phyloP scores from a whole-genome alignment of 1,140 invertebrate species.

The Wasmannia auropunctata region DNA sequence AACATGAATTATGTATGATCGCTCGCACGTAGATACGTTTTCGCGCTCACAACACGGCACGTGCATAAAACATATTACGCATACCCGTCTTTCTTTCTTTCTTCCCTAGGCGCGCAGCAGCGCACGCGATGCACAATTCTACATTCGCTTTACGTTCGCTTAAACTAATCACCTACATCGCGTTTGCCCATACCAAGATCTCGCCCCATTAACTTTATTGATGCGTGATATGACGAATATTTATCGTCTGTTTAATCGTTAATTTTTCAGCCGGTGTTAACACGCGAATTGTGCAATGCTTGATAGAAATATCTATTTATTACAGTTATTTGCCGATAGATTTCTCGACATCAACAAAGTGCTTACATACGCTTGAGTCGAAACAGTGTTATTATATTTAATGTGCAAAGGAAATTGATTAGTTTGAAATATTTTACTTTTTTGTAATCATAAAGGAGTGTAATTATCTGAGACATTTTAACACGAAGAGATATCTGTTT shows the following conservation, averaged over 20 bases:
- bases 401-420: neutral
- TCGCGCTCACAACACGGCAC: constrained; percentile 27
- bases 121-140: neutral
- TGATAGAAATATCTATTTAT: neutral
- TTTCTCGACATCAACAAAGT: neutral
- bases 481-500: neutral
- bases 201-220: constrained; percentile 2
- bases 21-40: constrained; percentile 24
- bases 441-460: neutral
- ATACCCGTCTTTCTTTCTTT: neutral
- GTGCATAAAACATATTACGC: constrained; percentile 8
- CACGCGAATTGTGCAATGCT: neutral
- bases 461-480: neutral
- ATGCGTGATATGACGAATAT: neutral
- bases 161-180: constrained; percentile 8
- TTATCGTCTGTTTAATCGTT: neutral
- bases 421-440: neutral
- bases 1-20: constrained; percentile 65
- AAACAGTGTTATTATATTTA: neutral
- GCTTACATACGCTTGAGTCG: neutral
- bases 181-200: neutral
- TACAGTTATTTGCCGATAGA: neutral
- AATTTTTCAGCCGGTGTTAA: neutral
- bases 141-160: neutral
- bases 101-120: neutral